phyloP scores from a whole-genome alignment of 2,888 invertebrate genomes.

The Oeneis ivallda region DNA sequence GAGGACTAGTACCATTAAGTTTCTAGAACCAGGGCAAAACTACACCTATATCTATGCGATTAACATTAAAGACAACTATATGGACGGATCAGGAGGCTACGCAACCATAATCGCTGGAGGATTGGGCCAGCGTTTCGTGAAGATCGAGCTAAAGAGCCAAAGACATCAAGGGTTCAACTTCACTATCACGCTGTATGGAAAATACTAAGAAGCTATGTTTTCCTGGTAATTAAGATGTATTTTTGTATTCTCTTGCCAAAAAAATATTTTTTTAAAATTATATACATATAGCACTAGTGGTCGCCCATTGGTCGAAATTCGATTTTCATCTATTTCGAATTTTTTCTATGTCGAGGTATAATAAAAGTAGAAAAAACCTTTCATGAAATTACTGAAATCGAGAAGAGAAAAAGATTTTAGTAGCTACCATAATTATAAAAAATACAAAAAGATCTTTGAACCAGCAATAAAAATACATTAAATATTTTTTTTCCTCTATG shows the following conservation, averaged over 20 bases:
- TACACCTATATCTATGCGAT: constrained; percentile 66
- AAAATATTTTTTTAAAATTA: constrained; percentile 19
- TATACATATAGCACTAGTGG: constrained; percentile 19
- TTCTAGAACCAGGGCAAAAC: constrained; percentile 64
- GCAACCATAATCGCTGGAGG: constrained; percentile 67
- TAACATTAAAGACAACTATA: constrained; percentile 61
- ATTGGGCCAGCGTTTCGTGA: constrained; percentile 67
- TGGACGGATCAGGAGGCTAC: constrained; percentile 66
- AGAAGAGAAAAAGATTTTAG: no score
- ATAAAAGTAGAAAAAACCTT: no score
- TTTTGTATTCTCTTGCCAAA: constrained; percentile 3
- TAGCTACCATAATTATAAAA: no score
- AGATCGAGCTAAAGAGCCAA: constrained; percentile 72
- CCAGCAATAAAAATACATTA: no score
- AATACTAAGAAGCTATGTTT: constrained; percentile 47
- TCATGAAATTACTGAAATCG: no score
- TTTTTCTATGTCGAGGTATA: no score
- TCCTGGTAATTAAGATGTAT: constrained; percentile 42
- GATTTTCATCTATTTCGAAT: no score
- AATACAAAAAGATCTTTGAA: no score
- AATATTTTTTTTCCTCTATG: no score
- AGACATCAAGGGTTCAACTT: constrained; percentile 67
- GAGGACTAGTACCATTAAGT: constrained; percentile 61
- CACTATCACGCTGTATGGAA: constrained; percentile 69
- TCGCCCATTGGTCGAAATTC: no score